Conservation (phyloP, 2,113 vertebrate genomes). For the Gallinago media region DNA sequence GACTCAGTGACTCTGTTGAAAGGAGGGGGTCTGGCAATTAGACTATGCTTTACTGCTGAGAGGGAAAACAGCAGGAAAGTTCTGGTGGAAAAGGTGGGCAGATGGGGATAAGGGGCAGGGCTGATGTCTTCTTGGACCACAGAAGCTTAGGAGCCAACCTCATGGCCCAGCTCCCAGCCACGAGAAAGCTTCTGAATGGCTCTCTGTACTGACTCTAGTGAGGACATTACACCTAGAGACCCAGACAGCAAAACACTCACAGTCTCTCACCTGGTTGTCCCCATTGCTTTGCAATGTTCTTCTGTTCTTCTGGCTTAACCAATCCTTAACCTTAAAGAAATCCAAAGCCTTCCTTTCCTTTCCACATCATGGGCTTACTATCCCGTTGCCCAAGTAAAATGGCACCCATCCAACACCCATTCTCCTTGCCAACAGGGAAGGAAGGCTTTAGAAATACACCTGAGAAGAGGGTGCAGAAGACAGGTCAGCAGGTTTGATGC, state of each 20-base stretch:
- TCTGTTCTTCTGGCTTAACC: not conserved
- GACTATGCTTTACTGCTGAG: not conserved
- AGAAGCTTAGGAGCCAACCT: not conserved
- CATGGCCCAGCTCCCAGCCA: not conserved
- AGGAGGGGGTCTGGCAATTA: not conserved
- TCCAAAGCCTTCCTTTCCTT: constrained; percentile 51
- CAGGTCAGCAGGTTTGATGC: not conserved
- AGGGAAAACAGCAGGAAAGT: not conserved
- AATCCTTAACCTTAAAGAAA: constrained; percentile 59
- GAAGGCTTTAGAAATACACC: not conserved
- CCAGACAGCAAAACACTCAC: not conserved
- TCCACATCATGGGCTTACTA: not conserved
- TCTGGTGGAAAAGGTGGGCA: not conserved
- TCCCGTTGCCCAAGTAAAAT: not conserved
- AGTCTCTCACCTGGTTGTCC: not conserved
- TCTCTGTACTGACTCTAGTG: not conserved
- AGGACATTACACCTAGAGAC: not conserved
- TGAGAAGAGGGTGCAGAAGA: not conserved
- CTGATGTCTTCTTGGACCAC: not conserved
- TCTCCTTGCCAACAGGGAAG: not conserved
- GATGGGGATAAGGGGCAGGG: not conserved
- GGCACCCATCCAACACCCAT: not conserved
- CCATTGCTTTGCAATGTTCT: not conserved
- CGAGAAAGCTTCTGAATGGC: not conserved
- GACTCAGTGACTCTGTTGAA: not conserved